phyloP scores from a whole-genome alignment of 2,797 vertebrate species.

The Myotis planiceps region DNA sequence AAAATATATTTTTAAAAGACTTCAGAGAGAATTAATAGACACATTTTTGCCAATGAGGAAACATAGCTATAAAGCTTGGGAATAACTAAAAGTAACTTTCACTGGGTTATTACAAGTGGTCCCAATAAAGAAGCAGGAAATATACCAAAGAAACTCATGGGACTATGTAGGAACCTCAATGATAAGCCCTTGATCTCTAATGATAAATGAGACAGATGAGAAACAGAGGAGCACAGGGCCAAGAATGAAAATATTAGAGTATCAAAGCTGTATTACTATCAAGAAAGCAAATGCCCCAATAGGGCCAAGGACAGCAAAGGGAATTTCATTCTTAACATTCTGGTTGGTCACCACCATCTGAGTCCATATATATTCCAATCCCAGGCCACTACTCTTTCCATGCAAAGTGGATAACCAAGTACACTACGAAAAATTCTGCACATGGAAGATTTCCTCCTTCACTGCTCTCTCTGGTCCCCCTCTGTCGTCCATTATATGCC shows the following conservation, averaged over 20 bases:
- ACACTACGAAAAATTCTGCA: background rate
- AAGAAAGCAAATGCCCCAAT: background rate
- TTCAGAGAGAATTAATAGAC: background rate
- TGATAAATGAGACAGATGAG: background rate
- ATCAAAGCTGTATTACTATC: background rate
- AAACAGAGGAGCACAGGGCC: background rate
- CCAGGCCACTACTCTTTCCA: background rate
- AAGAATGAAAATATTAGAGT: background rate
- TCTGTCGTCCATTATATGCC: background rate
- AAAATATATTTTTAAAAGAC: too few relatives aligned
- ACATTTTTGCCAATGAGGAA: slow-evolving; percentile 51
- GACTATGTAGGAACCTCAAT: background rate
- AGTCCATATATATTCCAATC: background rate
- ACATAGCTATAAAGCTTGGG: background rate
- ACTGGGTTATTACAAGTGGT: background rate
- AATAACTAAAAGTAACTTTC: slow-evolving; percentile 12
- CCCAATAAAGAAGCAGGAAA: background rate
- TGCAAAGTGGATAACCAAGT: background rate
- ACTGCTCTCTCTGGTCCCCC: background rate
- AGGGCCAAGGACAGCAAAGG: background rate
- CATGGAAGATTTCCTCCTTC: background rate
- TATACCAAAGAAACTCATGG: background rate
- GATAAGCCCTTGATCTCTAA: background rate
- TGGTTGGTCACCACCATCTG: background rate
- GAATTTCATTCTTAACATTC: background rate